Base-by-base conservation (phyloP, 1,140 invertebrate species). In the Centruroides sculpturatus region DNA sequence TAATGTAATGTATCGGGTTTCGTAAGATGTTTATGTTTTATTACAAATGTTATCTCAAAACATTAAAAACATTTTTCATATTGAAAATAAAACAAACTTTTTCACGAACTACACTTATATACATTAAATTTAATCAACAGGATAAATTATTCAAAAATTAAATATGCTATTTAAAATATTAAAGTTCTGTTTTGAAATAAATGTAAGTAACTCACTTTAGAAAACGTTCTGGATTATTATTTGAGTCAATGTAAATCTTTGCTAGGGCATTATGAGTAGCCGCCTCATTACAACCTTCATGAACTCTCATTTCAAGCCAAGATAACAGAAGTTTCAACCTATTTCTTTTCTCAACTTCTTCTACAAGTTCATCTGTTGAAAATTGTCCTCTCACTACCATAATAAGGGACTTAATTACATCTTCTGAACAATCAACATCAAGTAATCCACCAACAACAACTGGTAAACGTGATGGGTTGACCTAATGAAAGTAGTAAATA, bases 201-300 rank as follows among this genome's bases (percentile, higher is more conserved):
- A 23, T 23, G 23, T 23, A 23, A 23, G 5, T 41, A 6, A 41
- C 41, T 41, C 8, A 41, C 77, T 86, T 92, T 8, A 99, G 80
- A 78, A 98, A 99, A 71, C 95, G 79, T 72, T 99, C 97, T 1
- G 97, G 93, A 76, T 99, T 99, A 70, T 99, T 99, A 75, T 99
- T 99, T 61, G 92, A 93, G 73, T 99, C 97, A 67, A 99, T 99
- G 78, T 99, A 99, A 68, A 99, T 99, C 75, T 99, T 99, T 56
- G 96, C 97, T 58, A 99, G 75, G 4, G 97, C 97, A 78, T 99
- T 99, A 74, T 99, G 97, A 0, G 97, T 99, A 6, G 95, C 95
- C 35, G 95, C 88, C 71, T 99, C 97, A 35, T 85, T 85, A 69
- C 90, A 92, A 23, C 92, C 92, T 72, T 99, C 97, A 71, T 98